Evolutionary conservation across 37 sponge, comb jelly and placozoan species (phyloP).

Genomic region (Ephydatia muelleri): DNA sequence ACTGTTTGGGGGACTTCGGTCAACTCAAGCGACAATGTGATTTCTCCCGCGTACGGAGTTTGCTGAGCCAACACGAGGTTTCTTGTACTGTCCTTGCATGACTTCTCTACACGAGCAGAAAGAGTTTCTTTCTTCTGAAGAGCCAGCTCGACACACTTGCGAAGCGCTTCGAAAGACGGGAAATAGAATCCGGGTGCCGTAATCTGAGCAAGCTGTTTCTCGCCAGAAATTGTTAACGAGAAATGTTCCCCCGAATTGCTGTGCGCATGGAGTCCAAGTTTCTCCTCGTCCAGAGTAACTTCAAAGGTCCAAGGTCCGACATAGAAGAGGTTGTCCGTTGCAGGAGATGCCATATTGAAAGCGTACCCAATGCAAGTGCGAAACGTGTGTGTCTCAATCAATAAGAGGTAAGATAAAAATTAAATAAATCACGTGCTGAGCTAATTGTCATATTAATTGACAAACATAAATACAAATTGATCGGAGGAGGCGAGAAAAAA

Average conservation of each 20-base stretch:
- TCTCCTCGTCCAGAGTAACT: neutral
- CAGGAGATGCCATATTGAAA: neutral
- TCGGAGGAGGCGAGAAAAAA: no score
- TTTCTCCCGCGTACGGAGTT: neutral
- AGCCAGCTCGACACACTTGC: neutral
- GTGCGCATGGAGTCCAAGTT: neutral
- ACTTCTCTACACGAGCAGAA: neutral
- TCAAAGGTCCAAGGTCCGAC: neutral
- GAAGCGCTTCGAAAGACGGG: neutral
- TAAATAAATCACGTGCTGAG: no score
- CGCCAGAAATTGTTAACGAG: neutral
- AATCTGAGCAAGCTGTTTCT: neutral
- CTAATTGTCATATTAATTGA: no score
- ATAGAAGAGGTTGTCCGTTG: neutral
- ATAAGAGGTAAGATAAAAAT: no score
- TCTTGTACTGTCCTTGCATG: neutral
- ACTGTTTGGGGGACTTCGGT: neutral
- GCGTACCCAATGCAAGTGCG: no score
- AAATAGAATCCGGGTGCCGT: neutral
- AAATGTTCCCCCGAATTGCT: neutral
- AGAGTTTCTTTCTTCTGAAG: neutral
- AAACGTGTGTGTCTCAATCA: no score
- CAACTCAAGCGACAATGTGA: neutral
- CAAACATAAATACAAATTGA: no score
- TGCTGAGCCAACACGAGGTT: neutral